Evolutionary conservation across 2,797 vertebrate species (phyloP), one percentile per base, ranked within the genome.

Genomic region (Naso thynnoides): DNA sequence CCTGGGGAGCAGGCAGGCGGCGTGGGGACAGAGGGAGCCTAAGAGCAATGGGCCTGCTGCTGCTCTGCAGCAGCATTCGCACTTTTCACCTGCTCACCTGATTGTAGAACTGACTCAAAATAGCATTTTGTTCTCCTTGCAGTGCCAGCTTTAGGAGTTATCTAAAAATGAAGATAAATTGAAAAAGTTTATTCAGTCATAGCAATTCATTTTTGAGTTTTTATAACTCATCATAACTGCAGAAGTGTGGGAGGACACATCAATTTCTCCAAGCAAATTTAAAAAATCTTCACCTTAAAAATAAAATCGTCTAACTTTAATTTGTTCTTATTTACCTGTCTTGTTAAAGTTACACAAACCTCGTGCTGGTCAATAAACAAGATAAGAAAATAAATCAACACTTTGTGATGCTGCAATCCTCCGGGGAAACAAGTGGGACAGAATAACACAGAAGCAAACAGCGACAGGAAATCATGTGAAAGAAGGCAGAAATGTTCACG

Each of bases 1-100:
- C 78, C 84, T 73, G 31, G 90, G 90, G 91, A 88, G 73, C 55
- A 55, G 66, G 57, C 87, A 81, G 83, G 64, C 82, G 23, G 79
- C 39, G 9, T 61, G 54, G 82, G 90, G 86, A 87, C 90, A 79
- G 76, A 78, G 48, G 82, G 73, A 88, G 73, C 82, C 68, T 8
- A 77, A 74, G 76, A 90, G 80, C 67, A 69, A 3, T 2, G 13
- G 63, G 54, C 48, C 63, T 67, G 59, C 70, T 76, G n/a, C 49
- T 53, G 29, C 62, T 83, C 76, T 76, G 76, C 63, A 80, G 76
- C 66, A 80, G 60, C 81, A 79, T 82, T 83, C 44, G 60, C 77
- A 69, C 76, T 76, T 87, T 89, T 75, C 73, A 62, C 57, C 47
- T 26, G 49, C 69, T 82, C 81, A 76, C 78, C 73, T 75, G 70